Percentiles rank a stretch among this genome's conserved stretches.
Evolutionary conservation across 2,113 vertebrate species (phyloP).

Genomic region (Quiscalus mexicanus): DNA sequence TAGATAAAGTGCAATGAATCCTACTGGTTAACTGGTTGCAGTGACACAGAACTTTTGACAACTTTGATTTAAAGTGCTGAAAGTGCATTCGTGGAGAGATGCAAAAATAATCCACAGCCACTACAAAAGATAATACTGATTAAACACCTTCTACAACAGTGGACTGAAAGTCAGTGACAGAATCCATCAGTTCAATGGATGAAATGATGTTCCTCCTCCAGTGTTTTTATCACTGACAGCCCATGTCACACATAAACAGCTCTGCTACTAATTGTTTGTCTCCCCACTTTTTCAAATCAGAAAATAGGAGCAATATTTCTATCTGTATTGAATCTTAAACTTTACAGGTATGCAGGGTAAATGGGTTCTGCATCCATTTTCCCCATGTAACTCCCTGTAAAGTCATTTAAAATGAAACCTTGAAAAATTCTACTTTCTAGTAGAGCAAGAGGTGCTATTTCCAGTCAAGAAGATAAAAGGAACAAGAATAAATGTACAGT

Average conservation of each 20-base stretch:
- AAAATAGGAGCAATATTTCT: background rate
- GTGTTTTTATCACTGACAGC: background rate
- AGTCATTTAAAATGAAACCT: background rate
- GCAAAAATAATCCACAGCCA: background rate
- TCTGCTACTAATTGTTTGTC: background rate
- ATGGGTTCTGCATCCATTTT: background rate
- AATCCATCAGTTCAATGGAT: background rate
- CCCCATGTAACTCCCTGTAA: background rate
- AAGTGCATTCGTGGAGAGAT: background rate
- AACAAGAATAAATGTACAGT: background rate
- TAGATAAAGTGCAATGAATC: background rate
- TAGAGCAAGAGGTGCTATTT: background rate
- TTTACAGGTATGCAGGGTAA: background rate
- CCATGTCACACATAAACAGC: fast-evolving
- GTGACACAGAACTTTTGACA: background rate
- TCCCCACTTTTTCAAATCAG: background rate
- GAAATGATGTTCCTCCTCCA: background rate
- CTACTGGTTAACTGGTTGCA: background rate
- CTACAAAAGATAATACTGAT: background rate
- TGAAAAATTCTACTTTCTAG: background rate
- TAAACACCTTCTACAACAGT: background rate
- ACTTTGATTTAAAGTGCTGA: background rate
- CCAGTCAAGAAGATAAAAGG: background rate
- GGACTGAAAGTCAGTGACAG: background rate
- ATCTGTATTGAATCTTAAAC: no score